Base-by-base conservation (phyloP, 37 sponge, comb jelly and placozoan genomes). In the Chondrilla cf. caribensis region DNA sequence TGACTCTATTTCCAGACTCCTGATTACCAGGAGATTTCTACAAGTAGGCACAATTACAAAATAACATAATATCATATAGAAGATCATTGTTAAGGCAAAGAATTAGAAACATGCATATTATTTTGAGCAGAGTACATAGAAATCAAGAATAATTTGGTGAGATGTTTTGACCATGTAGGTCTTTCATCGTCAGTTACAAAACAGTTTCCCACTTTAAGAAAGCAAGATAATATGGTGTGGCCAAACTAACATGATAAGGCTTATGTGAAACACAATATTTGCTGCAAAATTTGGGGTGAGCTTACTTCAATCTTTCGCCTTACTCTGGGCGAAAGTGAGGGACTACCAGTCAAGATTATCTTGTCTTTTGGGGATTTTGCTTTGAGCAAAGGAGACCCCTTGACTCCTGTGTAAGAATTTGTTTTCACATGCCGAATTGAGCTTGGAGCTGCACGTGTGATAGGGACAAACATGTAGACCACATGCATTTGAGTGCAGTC, bases 11-110 rank as follows among this genome's bases (percentile, higher is more conserved):
- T 67, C 68, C 68, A 26, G 35, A 3, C 35, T 67, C 68, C 17
- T 29, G 68, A 67, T 28, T 33, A 67, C 35, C 31, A 31, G 68
- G 68, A 67, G 68, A 67, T 33, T 67, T 67, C 68, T 67, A 26
- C 6, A 26, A 59, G 7, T 59, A n/a, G 25, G 22, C 22, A 9
- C 25, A 26, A 9, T 59, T 26, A 26, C 17, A 54, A 17, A 54
- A 54, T 18, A 54, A 18, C 11, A 54, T 17, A 18, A 54, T 17
- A 54, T 11, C 17, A 54, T 17, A 54, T 17, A 54, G 57, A 54
- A n/a, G n/a, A n/a, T n/a, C n/a, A n/a, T n/a, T n/a, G n/a, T n/a
- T n/a, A n/a, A n/a, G n/a, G n/a, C n/a, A n/a, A n/a, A n/a, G n/a
- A n/a, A n/a, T n/a, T n/a, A n/a, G n/a, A n/a, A n/a, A n/a, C n/a